Evolutionary conservation across 1,140 invertebrate species (phyloP), one percentile per base, ranked within the genome.

Genomic region (Diprion similis): DNA sequence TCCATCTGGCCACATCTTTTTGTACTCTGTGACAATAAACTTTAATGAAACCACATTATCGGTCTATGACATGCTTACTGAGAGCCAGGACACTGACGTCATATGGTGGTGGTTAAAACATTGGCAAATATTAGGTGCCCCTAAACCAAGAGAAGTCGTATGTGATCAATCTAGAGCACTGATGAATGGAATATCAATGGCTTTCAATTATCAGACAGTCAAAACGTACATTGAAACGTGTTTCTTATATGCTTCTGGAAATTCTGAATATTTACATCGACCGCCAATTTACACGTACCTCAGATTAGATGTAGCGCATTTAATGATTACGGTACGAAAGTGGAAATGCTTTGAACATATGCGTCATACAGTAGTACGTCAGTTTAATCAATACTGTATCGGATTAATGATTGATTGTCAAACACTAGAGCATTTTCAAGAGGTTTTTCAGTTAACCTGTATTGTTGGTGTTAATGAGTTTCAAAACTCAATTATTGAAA

Each of bases 231-330:
- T 59, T 8, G 70, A 71, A 59, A 19, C 19, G 46, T 71, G 70
- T 10, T 71, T 71, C 47, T 18, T 51, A 8, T 71, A 59, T 24
- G 70, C 70, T n/a, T 11, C 11, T 18, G 47, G 47, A 51, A 51
- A 51, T 15, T 15, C 48, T 11, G 70, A 51, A 13, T 59, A 71
- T 59, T 10, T 10, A 59, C 13, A 3, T 17, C 48, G 19, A 59
- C 19, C 47, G 64, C 70, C 70, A 71, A 59, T 47, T 8, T 19
- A 59, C 45, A 13, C n/a, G n/a, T 75, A 19, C 59, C 46, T 77
- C 1, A 59, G 76, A n/a, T n/a, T 77, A 17, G 76, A 77, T 66
- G 73, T 77, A 10, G 76, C 76, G 13, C 76, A 77, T 67, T 18
- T 72, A 17, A 70, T 72, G 19, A 24, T 64, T 7, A 66, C 19